A percentile compares a stretch with the other conserved stretches of the same genome.
Conservation (phyloP, 1,140 invertebrate genomes). For the Berghia stephanieae region DNA sequence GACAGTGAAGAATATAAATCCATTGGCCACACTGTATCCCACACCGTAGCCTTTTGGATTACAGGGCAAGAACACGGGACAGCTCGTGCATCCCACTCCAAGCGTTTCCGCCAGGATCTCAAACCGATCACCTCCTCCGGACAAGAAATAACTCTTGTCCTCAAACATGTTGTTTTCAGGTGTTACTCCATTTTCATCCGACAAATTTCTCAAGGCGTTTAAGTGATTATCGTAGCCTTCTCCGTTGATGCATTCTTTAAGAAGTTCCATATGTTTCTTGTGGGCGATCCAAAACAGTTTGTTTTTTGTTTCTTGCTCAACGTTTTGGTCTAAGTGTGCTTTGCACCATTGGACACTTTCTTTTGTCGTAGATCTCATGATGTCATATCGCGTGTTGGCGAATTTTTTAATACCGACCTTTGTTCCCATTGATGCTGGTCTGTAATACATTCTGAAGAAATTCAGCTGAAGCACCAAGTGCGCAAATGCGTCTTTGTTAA, state of each 20-base stretch:
- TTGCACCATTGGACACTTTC: slow-evolving; percentile 13
- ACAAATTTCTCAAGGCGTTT: background rate
- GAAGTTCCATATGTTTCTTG: background rate
- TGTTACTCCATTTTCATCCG: background rate
- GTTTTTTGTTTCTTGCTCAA: too few relatives aligned
- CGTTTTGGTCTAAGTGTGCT: background rate
- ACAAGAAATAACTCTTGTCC: background rate
- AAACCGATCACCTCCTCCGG: background rate
- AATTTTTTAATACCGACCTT: slow-evolving; percentile 4
- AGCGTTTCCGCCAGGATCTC: background rate
- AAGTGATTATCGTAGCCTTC: slow-evolving; percentile 12
- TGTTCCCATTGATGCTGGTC: background rate
- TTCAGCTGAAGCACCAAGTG: slow-evolving; percentile 20
- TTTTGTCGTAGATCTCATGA: background rate
- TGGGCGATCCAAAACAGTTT: too few relatives aligned
- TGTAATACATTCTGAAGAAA: slow-evolving; percentile 24
- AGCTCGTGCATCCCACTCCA: slow-evolving; percentile 11
- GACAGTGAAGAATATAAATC: slow-evolving; percentile 7
- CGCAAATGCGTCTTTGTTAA: slow-evolving; percentile 26
- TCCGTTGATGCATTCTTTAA: background rate
- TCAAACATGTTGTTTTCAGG: background rate
- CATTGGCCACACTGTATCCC: slow-evolving; percentile 17
- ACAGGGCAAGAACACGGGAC: background rate
- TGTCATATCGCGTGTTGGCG: slow-evolving; percentile 12
- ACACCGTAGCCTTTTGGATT: slow-evolving; percentile 11